Percentiles rank a stretch among this genome's conserved stretches.
These are phyloP conservation scores for Listrodromus nycthemerus DNA, from an alignment of 2,888 invertebrate genomes.

Conservation along the genomic window DNA sequence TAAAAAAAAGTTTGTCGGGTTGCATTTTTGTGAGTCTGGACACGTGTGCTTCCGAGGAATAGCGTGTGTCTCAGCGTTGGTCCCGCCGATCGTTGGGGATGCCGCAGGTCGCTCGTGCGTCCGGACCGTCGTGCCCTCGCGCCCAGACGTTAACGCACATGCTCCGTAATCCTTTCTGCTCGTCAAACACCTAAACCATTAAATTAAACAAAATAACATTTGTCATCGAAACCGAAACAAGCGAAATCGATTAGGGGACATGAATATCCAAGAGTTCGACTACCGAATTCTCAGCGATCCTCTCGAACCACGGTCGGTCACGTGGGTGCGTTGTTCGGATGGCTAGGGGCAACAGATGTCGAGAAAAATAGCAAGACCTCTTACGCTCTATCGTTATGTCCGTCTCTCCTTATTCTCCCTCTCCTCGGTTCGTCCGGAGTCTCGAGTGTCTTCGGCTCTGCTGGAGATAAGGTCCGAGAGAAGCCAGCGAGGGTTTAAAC, in stretches of 20 bases:
- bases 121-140: constrained; percentile 22
- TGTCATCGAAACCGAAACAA: not conserved
- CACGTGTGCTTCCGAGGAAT: constrained; percentile 77
- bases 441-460: constrained; percentile 30
- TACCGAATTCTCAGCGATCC: constrained; percentile 27
- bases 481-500: constrained; percentile 19
- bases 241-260: constrained; percentile 5
- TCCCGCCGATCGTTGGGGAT: constrained; percentile 66
- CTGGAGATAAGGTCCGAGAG: constrained; percentile 34
- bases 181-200: constrained; percentile 1
- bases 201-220: not conserved
- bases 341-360: constrained; percentile 44
- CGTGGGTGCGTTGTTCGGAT: constrained; percentile 34
- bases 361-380: constrained; percentile 35
- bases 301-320: constrained; percentile 11
- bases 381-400: constrained; percentile 5
- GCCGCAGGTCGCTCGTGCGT: constrained; percentile 49
- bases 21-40: constrained; percentile 81
- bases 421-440: constrained; percentile 5
- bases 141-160: constrained; percentile 45
- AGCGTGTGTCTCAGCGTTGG: constrained; percentile 75
- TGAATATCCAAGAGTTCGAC: constrained; percentile 5
- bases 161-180: constrained; percentile 21
- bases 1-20: constrained; percentile 60
- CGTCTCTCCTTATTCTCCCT: not conserved